phyloP scores from a whole-genome alignment of 1,140 invertebrate species.

The Trichomalopsis sarcophagae region DNA sequence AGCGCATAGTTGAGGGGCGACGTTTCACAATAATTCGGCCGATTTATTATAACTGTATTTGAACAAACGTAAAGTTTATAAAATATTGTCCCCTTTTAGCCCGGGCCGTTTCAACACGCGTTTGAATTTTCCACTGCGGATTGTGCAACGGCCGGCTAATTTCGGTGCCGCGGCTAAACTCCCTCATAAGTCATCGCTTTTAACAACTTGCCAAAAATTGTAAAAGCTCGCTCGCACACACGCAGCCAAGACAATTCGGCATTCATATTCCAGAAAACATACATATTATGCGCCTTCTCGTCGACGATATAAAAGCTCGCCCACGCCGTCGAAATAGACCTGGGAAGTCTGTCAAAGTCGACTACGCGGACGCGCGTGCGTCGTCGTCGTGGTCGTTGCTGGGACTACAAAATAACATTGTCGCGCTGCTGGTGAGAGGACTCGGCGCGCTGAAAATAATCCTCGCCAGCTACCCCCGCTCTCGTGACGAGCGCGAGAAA shows the following conservation, averaged over 20 bases:
- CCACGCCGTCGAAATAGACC: not conserved
- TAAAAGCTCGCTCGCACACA: not conserved
- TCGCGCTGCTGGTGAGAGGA: not conserved
- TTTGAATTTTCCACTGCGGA: not conserved
- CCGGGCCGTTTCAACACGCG: not conserved
- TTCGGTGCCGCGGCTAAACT: constrained; percentile 3
- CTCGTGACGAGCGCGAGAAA: not conserved
- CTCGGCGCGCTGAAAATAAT: not conserved
- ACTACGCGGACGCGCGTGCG: not conserved
- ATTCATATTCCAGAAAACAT: not conserved
- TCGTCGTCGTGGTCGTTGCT: not conserved
- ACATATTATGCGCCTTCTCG: not conserved
- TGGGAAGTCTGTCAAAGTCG: not conserved
- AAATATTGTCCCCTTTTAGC: constrained; percentile 5
- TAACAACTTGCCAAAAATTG: constrained; percentile 39
- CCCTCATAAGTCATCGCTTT: constrained; percentile 43
- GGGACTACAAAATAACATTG: not conserved
- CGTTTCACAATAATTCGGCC: not conserved
- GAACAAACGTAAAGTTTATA: not conserved
- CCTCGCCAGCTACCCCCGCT: not conserved
- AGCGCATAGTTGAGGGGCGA: not conserved
- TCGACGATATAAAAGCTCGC: not conserved
- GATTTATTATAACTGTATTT: constrained; percentile 15
- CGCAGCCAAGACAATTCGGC: constrained; percentile 1
- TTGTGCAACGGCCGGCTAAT: constrained; percentile 29